A percentile compares a stretch with the other conserved stretches of the same genome.
Evolutionary conservation across 2,888 invertebrate species (phyloP).

Genomic region (Pseudococcus jackbeardsleyi): DNA sequence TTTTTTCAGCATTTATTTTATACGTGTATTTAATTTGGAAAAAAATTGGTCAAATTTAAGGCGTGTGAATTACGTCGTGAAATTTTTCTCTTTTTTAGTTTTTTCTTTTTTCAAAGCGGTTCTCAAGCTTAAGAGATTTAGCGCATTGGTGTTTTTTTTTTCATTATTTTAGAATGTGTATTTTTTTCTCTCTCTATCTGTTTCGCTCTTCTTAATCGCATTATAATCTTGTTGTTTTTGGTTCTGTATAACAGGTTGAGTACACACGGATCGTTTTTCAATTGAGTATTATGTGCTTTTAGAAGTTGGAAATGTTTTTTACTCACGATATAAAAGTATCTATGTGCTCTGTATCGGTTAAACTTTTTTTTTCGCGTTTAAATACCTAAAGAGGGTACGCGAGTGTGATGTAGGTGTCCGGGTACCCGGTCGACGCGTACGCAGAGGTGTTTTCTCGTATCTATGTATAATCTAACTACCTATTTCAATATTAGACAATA

Average conservation of each 20-base stretch:
- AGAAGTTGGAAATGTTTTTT: slow-evolving; percentile 27
- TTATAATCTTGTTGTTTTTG: slow-evolving; percentile 40
- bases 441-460: background rate
- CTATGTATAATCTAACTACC: slow-evolving; percentile 15
- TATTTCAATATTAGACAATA: slow-evolving; percentile 54
- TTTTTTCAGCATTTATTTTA: slow-evolving; percentile 54
- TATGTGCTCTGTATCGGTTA: background rate
- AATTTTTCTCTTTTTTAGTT: background rate
- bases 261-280: slow-evolving; percentile 33
- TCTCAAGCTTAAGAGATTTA: slow-evolving; percentile 35
- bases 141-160: background rate
- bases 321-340: background rate
- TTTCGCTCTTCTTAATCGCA: slow-evolving; percentile 16
- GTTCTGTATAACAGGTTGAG: slow-evolving; percentile 44
- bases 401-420: background rate
- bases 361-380: background rate
- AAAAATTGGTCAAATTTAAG: background rate
- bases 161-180: background rate
- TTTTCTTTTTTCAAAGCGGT: slow-evolving; percentile 35
- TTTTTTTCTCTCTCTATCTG: background rate
- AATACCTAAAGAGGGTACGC: background rate
- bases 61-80: background rate
- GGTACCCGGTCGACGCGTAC: background rate
- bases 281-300: slow-evolving; percentile 36
- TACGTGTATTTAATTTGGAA: background rate